Percentiles rank a stretch among this genome's conserved stretches.
phyloP scores from a whole-genome alignment of 2,797 vertebrate species.

The Cyprinodon diabolis region DNA sequence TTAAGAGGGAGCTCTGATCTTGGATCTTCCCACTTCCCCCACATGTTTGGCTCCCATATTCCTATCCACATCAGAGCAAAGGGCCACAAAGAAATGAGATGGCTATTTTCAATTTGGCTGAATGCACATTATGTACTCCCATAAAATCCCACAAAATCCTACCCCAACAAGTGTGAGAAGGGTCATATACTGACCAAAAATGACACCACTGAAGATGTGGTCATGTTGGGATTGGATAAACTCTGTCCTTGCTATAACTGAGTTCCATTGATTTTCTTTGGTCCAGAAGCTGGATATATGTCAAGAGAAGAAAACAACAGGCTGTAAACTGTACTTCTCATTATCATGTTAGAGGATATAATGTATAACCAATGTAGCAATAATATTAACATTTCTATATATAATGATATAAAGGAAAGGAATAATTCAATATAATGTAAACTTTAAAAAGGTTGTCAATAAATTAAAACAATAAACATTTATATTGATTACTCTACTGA shows the following conservation, averaged over 20 bases:
- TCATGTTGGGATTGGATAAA: slow-evolving; percentile 13
- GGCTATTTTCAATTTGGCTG: slow-evolving; percentile 25
- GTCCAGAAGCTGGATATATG: slow-evolving; percentile 20
- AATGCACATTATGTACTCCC: slow-evolving; percentile 23
- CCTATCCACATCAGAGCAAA: neutral
- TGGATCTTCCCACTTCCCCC: neutral
- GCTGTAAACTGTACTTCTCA: neutral
- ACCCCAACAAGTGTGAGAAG: slow-evolving; percentile 12
- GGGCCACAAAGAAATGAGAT: slow-evolving; percentile 17
- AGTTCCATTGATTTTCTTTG: neutral
- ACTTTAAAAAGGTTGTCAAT: no score
- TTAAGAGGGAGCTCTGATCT: neutral
- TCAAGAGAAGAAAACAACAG: neutral
- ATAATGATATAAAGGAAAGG: no score
- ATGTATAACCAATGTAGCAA: neutral
- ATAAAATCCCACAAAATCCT: slow-evolving; percentile 16
- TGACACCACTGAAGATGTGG: slow-evolving; percentile 8
- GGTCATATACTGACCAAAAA: slow-evolving; percentile 28
- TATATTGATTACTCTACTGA: no score
- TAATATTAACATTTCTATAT: no score
- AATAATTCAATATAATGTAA: no score
- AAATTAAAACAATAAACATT: no score
- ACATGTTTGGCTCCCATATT: neutral
- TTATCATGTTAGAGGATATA: neutral
- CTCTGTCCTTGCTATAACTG: slow-evolving; percentile 11